These are phyloP conservation scores for Oligia fasciuncula DNA, from an alignment of 2,888 invertebrate species.

Conservation along the genomic window DNA sequence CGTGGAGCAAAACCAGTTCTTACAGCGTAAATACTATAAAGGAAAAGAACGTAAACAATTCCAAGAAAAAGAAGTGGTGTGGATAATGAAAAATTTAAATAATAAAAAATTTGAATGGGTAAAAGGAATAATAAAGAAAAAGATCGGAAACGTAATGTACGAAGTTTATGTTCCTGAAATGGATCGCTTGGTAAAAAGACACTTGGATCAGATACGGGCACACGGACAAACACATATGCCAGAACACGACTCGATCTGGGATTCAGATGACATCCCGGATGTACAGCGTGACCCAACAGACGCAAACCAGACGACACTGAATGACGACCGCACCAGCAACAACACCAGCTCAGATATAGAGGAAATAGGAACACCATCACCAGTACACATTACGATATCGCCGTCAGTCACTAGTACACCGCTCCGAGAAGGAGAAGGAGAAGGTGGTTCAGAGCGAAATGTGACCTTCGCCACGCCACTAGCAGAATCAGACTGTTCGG, in stretches of 20 bases:
- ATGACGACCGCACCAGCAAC: too few species aligned
- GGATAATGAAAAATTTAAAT: background rate
- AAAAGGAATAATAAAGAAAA: background rate
- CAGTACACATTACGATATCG: too few species aligned
- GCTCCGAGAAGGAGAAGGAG: too few species aligned
- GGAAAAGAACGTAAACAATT: background rate
- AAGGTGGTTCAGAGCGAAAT: too few species aligned
- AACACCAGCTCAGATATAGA: too few species aligned
- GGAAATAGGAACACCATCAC: too few species aligned
- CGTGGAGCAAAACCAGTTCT: background rate
- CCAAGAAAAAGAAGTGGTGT: background rate
- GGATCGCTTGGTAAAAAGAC: background rate
- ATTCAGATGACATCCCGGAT: too few species aligned
- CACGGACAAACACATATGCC: background rate
- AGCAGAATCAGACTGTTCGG: too few species aligned
- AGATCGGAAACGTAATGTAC: conserved; percentile 4
- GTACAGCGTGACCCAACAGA: too few species aligned
- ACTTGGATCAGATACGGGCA: background rate
- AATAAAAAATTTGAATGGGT: background rate
- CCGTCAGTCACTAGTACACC: too few species aligned
- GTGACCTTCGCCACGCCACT: too few species aligned
- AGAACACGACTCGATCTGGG: background rate
- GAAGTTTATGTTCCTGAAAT: background rate
- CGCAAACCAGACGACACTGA: too few species aligned
- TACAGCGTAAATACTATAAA: conserved; percentile 1